Evolutionary conservation across 2,888 invertebrate genomes (phyloP).

Genomic region (Matsumyia berberina): DNA sequence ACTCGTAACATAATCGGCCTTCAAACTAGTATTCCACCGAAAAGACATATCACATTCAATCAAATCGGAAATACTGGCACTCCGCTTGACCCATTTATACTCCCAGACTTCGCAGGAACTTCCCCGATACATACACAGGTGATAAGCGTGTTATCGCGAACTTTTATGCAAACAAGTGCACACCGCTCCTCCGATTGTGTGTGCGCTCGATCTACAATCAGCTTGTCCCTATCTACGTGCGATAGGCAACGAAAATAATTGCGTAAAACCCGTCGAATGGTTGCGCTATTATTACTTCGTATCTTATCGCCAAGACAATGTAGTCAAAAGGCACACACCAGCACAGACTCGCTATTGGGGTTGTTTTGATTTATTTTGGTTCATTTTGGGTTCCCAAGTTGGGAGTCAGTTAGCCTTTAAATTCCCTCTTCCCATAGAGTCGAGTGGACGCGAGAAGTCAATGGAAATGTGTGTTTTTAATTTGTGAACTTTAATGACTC

Average conservation of each 20-base stretch:
- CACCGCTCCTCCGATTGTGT: background rate
- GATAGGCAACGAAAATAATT: constrained; percentile 11
- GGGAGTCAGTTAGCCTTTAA: constrained; percentile 32
- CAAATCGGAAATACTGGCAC: background rate
- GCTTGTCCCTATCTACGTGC: background rate
- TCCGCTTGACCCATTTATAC: constrained; percentile 20
- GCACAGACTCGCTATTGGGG: background rate
- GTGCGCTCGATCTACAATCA: background rate
- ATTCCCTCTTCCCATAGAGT: constrained; percentile 11
- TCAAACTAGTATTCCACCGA: constrained; percentile 6
- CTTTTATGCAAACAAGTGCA: constrained; percentile 55
- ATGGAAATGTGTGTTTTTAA: constrained; percentile 36
- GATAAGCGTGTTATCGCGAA: constrained; percentile 67
- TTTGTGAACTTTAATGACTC: constrained; percentile 40
- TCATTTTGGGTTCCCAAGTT: constrained; percentile 30
- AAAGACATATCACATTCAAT: background rate
- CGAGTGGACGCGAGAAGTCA: constrained; percentile 8
- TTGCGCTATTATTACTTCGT: constrained; percentile 13
- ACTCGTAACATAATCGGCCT: constrained; percentile 12
- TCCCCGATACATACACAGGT: constrained; percentile 5
- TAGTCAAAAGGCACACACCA: background rate
- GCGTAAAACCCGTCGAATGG: constrained; percentile 31
- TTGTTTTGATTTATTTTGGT: constrained; percentile 16
- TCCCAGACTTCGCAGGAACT: background rate
- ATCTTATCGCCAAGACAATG: constrained; percentile 53